Base-by-base conservation (phyloP, 1,140 invertebrate species). In the Gyrodactylus bullatarudis region DNA sequence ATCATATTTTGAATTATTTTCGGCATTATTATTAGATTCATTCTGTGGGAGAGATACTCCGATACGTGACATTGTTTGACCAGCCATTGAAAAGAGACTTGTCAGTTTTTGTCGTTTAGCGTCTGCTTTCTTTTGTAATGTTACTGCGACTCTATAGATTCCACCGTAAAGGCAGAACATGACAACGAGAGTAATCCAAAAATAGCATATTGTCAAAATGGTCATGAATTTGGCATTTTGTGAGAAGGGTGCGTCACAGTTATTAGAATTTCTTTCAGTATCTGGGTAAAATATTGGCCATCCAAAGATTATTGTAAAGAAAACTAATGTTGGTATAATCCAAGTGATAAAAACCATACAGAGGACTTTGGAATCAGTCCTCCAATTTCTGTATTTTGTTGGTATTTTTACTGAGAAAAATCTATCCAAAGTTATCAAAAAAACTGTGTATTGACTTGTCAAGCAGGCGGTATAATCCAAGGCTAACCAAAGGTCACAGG, bases 341-440 rank as follows among this genome's bases (percentile, higher is more conserved):
- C 95, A 99, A 0, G 92, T 98, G 20, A 83, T 76, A 0, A 81
- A 79, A n/a, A 86, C 81, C 80, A 98, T 91, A 1, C 88, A 86
- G 0, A 94, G 87, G 85, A 94, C 92, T 76, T 88, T 85, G 75
- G 86, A 86, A 77, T 93, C 91, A 0, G 95, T 98, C 69, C 95
- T 84, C 95, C 95, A 99, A 77, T 88, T 87, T 71, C 94, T 84
- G 81, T 99, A 99, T 77, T 88, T 88, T 0, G 95, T 91, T 0
- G 95, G 93, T 75, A 97, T 95, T 84, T 95, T 96, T 0, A 99
- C 94, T 2, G 92, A 97, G 81, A 93, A 98, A 82, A 93, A 99
- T 74, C 95, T 85, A 81, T 99, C 95, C 72, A 97, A 89, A 20
- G 95, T 99, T 76, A 99, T 99, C 70, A 96, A 84, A 25, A 99